Conservation (phyloP, 2,888 invertebrate genomes). For the Acleris sparsana region DNA sequence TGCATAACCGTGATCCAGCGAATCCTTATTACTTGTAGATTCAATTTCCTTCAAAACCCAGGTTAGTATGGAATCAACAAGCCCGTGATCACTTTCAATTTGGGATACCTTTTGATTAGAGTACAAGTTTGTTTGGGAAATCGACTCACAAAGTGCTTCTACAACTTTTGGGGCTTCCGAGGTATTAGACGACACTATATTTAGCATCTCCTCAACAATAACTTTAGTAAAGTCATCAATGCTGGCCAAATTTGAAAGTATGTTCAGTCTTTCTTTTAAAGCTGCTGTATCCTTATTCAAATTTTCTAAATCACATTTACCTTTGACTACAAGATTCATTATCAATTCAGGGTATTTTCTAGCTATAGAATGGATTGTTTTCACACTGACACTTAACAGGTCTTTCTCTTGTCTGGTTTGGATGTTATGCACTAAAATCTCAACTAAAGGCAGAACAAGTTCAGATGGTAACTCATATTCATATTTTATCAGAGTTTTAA, state of each 20-base stretch:
- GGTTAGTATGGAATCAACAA: conserved; percentile 65
- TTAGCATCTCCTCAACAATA: conserved; percentile 73
- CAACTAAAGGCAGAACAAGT: conserved; percentile 79
- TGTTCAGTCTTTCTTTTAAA: conserved; percentile 68
- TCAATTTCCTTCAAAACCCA: conserved; percentile 67
- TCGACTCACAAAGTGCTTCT: conserved; percentile 60
- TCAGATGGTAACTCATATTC: conserved; percentile 69
- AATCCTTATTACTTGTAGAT: conserved; percentile 46
- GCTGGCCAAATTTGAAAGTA: conserved; percentile 73
- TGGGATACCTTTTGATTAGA: conserved; percentile 62
- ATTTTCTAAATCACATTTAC: conserved; percentile 69
- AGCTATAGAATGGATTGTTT: conserved; percentile 80
- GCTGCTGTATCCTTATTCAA: conserved; percentile 57
- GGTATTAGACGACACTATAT: conserved; percentile 56
- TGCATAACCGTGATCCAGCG: conserved; percentile 58
- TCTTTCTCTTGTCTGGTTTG: conserved; percentile 69
- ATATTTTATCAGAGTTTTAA: conserved; percentile 78
- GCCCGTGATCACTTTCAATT: conserved; percentile 74
- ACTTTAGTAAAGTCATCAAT: conserved; percentile 76
- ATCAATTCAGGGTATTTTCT: conserved; percentile 78
- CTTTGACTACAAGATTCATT: conserved; percentile 77
- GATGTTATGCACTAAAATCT: conserved; percentile 76
- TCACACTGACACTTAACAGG: conserved; percentile 71
- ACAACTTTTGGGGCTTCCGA: conserved; percentile 61
- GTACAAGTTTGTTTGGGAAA: conserved; percentile 65